Base-by-base conservation (phyloP, 2,888 invertebrate genomes). In the Thecocarcelia acutangulata region DNA sequence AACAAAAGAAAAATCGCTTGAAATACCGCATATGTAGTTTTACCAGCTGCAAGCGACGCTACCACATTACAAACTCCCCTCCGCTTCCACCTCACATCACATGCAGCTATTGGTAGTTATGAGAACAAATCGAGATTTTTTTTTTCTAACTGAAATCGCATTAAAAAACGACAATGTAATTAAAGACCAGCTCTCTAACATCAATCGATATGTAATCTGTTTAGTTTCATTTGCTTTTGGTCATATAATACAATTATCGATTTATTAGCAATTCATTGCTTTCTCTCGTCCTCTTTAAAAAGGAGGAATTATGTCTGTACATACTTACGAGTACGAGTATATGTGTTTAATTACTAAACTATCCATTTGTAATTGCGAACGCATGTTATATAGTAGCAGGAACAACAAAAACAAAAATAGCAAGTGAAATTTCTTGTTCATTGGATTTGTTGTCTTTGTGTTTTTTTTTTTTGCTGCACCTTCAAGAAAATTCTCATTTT, bases 231-330 rank as follows among this genome's bases (percentile, higher is more conserved):
- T 73, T 63, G 33, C 54, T 54, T 33, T 54, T 37, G 19, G 12
- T 28, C 46, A 64, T 64, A 56, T 64, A 70, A 77, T 70, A 42
- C 63, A 64, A 70, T 70, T 77, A 77, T 77, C 70, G 77, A 77
- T 77, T 77, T 66, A 64, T 40, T 58, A 50, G 17, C n/a, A 50
- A 19, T 46, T 28, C 33, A 33, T 58, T 50, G 13, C 5, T 28
- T 17, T 5, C 1, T 21, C 6, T 52, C n/a, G 13, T 19, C 9
- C n/a, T 37, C 37, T n/a, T 58, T 15, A 8, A 9, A 4, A 2
- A 66, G 11, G 9, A 21, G 15, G 24, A 37, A 50, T 6, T 12
- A 13, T 40, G 11, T 15, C 3, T 24, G n/a, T n/a, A 48, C 28
- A 19, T 8, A 3, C 5, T 1, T 8, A 33, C 33, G n/a, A n/a